A percentile compares a stretch with the other conserved stretches of the same genome.
Conservation (phyloP, 2,797 vertebrate species). For the Sebastes oblongus region DNA sequence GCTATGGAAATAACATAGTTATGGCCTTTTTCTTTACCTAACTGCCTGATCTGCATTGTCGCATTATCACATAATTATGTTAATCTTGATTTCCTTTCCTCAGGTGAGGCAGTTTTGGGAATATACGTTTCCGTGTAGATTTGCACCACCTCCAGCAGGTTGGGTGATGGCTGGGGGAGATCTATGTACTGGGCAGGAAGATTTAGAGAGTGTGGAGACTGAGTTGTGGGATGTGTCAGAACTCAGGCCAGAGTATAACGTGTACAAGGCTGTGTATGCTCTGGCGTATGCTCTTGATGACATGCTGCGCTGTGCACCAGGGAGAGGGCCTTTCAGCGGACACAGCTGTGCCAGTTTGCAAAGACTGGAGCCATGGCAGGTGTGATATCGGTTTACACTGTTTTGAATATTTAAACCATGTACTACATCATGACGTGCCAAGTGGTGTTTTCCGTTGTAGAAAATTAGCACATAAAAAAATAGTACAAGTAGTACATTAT, state of each 20-base stretch:
- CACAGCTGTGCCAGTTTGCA: neutral
- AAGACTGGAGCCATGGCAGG: neutral
- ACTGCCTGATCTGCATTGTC: neutral
- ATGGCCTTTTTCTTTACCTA: neutral
- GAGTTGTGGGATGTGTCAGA: constrained; percentile 62
- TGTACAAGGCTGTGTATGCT: constrained; percentile 79
- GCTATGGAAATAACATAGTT: constrained; percentile 41
- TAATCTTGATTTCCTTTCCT: neutral
- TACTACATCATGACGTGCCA: neutral
- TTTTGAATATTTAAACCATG: neutral
- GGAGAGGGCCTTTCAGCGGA: constrained; percentile 49
- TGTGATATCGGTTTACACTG: neutral
- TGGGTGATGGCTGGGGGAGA: constrained; percentile 11
- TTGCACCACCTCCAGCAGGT: constrained; percentile 13
- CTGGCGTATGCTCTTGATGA: constrained; percentile 74
- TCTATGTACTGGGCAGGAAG: constrained; percentile 65
- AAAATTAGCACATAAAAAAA: neutral
- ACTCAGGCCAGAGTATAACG: constrained; percentile 67
- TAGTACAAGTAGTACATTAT: neutral
- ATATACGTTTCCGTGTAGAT: constrained; percentile 47
- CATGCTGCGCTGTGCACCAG: constrained; percentile 64
- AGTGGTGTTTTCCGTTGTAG: neutral
- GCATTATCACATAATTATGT: neutral
- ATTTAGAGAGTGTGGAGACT: constrained; percentile 32
- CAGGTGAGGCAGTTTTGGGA: constrained; percentile 54